Conservation (phyloP, 2,797 vertebrate species). For the Agapornis canus region DNA sequence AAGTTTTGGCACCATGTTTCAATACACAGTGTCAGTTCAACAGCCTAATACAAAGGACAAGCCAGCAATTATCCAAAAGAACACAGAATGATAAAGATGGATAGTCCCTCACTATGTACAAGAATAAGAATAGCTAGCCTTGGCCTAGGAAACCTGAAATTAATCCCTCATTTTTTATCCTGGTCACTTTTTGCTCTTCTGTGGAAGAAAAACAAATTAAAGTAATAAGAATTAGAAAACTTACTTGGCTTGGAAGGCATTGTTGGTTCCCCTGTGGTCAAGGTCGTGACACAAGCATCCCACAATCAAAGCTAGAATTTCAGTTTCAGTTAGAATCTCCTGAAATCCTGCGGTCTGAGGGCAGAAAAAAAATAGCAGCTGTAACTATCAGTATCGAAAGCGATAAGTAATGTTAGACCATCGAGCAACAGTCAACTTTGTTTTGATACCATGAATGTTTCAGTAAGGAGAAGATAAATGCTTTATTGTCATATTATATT, state of each 20-base stretch:
- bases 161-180: slow-evolving; percentile 75
- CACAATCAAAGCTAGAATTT: slow-evolving; percentile 96
- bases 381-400: slow-evolving; percentile 55
- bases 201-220: slow-evolving; percentile 75
- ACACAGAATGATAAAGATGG: slow-evolving; percentile 76
- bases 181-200: slow-evolving; percentile 74
- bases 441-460: slow-evolving; percentile 65
- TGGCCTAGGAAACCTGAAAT: slow-evolving; percentile 73
- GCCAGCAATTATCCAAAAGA: slow-evolving; percentile 76
- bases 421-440: slow-evolving; percentile 48
- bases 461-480: slow-evolving; percentile 67
- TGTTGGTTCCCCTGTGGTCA: slow-evolving; percentile 99
- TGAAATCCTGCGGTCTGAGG: slow-evolving; percentile 95
- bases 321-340: slow-evolving; percentile 93
- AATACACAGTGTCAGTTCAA: slow-evolving; percentile 55
- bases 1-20: slow-evolving; percentile 2
- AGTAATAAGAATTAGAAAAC: slow-evolving; percentile 78
- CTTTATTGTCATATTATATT: slow-evolving; percentile 67
- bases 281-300: slow-evolving; percentile 98
- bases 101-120: slow-evolving; percentile 57
- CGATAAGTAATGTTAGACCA: slow-evolving; percentile 47
- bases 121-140: slow-evolving; percentile 63
- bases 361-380: slow-evolving; percentile 62
- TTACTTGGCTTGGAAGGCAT: slow-evolving; percentile 99
- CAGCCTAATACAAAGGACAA: slow-evolving; percentile 71